Conservation (phyloP, 2,888 invertebrate genomes). For the Eupsilia transversa region DNA sequence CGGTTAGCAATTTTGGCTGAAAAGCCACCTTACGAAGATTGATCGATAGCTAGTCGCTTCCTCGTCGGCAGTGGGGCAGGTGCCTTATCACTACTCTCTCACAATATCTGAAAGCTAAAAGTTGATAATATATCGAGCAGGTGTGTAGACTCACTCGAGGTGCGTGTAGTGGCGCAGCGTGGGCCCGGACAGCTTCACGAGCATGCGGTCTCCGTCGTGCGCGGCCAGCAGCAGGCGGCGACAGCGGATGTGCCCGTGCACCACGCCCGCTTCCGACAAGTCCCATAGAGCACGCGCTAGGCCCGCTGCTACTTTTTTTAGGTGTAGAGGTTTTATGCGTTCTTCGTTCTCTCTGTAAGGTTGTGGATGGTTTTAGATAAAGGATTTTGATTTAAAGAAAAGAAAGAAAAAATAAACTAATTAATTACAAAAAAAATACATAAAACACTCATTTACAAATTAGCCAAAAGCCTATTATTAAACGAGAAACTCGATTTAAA, state of each 20-base stretch:
- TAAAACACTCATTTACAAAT: too few species aligned
- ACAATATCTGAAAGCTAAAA: not conserved
- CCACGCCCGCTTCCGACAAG: conserved; percentile 95
- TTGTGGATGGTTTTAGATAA: not conserved
- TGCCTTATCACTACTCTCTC: not conserved
- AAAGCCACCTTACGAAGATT: not conserved
- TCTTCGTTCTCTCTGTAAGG: conserved; percentile 75
- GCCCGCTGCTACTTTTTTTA: conserved; percentile 95
- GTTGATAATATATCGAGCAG: not conserved
- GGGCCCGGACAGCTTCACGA: conserved; percentile 96
- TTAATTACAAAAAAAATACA: too few species aligned
- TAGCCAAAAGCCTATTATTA: too few species aligned
- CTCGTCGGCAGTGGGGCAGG: too few species aligned
- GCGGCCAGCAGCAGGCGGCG: conserved; percentile 94
- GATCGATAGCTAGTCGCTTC: too few species aligned
- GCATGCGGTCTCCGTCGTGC: conserved; percentile 92
- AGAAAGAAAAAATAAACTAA: too few species aligned
- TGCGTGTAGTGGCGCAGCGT: conserved; percentile 92
- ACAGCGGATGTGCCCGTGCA: conserved; percentile 96
- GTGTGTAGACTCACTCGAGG: conserved; percentile 91
- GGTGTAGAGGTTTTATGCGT: conserved; percentile 92
- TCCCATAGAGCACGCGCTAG: conserved; percentile 96
- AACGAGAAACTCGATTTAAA: too few species aligned
- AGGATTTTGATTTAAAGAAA: conserved; percentile 3
- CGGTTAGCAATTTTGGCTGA: not conserved